phyloP scores from a whole-genome alignment of 2,888 invertebrate genomes.

The Cordilura impudica region DNA sequence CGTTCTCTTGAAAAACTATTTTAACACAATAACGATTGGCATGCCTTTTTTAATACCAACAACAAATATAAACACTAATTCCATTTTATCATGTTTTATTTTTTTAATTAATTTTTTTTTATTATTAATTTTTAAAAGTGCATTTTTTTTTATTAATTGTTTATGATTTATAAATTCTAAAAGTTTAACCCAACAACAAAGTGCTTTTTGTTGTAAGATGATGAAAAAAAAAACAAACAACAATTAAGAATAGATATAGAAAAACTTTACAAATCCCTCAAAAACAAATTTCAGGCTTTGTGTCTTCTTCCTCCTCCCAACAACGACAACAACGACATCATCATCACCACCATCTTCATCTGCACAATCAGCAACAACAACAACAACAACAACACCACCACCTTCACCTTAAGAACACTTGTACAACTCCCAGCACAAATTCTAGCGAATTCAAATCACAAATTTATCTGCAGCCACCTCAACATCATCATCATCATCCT shows the following conservation, averaged over 20 bases:
- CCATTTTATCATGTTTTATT: slow-evolving; percentile 1
- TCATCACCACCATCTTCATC: slow-evolving; percentile 36
- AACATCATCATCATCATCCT: background rate
- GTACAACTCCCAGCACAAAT: slow-evolving; percentile 20
- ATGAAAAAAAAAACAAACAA: slow-evolving; percentile 25
- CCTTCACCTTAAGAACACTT: slow-evolving; percentile 52
- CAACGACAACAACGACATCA: slow-evolving; percentile 29
- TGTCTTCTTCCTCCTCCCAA: slow-evolving; percentile 55
- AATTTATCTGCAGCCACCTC: slow-evolving; percentile 28
- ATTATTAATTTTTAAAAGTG: slow-evolving; percentile 25
- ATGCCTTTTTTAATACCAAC: slow-evolving; percentile 33
- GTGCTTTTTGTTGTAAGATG: slow-evolving; percentile 40
- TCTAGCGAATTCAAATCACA: slow-evolving; percentile 18
- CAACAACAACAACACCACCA: slow-evolving; percentile 28
- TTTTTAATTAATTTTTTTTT: slow-evolving; percentile 1
- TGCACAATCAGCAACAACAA: slow-evolving; percentile 38
- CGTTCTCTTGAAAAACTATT: slow-evolving; percentile 39
- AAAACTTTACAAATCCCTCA: slow-evolving; percentile 68
- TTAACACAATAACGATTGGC: slow-evolving; percentile 46
- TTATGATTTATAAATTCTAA: slow-evolving; percentile 19
- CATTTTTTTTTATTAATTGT: slow-evolving; percentile 9
- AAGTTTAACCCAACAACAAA: slow-evolving; percentile 23
- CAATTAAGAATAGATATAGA: slow-evolving; percentile 36
- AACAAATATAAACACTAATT: slow-evolving; percentile 44
- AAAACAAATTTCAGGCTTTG: slow-evolving; percentile 76